These are phyloP conservation scores for Lacerta viridis DNA, from an alignment of 2,797 vertebrate genomes.

Conservation along the genomic window DNA sequence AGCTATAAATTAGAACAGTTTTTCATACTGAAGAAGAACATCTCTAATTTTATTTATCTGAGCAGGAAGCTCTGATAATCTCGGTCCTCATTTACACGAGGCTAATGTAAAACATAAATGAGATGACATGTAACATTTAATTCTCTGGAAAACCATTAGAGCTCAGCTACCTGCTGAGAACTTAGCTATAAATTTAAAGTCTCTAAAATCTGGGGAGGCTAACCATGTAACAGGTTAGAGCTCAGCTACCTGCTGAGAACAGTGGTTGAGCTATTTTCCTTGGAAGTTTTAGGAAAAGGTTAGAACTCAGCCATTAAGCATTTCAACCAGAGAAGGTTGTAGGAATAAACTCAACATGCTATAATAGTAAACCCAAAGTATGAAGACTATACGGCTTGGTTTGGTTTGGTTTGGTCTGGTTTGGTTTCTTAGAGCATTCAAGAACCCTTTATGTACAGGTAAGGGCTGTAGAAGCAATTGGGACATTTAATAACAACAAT, in stretches of 20 bases:
- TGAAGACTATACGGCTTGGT: not conserved
- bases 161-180: too few species aligned
- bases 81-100: not conserved
- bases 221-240: not conserved
- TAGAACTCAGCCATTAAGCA: slow-evolving; percentile 1
- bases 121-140: too few species aligned
- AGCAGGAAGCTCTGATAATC: not conserved
- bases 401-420: not conserved
- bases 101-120: not conserved
- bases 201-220: not conserved
- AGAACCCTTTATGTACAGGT: too few species aligned
- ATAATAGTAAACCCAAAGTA: not conserved
- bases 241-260: not conserved
- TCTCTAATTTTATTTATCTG: not conserved
- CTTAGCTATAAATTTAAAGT: not conserved
- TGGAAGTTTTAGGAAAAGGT: not conserved
- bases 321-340: slow-evolving; percentile 9
- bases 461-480: not conserved
- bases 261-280: not conserved
- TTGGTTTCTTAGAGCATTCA: slow-evolving; percentile 8
- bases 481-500: not conserved
- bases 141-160: not conserved
- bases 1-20: too few species aligned
- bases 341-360: not conserved
- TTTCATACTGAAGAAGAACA: not conserved